Evolutionary conservation across 1,140 invertebrate genomes (phyloP).

Genomic region (Cotesia glomerata): DNA sequence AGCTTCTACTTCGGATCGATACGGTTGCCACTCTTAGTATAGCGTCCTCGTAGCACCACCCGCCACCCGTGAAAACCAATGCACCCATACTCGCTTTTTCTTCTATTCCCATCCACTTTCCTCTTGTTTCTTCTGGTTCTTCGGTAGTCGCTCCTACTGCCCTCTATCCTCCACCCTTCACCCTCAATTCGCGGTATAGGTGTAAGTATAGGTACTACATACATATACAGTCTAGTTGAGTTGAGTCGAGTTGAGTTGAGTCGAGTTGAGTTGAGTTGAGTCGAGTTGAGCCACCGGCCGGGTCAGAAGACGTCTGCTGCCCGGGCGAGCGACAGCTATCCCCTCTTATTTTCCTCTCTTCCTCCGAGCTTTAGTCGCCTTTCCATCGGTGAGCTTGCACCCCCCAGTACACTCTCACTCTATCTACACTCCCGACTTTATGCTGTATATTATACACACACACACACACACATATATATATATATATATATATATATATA

Average conservation of each 20-base stretch:
- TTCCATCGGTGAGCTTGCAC: conserved; percentile 36
- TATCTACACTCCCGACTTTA: conserved; percentile 1
- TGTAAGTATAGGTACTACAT: too few relatives aligned
- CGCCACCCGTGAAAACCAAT: conserved; percentile 44
- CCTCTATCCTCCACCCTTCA: conserved; percentile 38
- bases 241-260: not conserved
- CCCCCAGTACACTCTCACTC: conserved; percentile 33
- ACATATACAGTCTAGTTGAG: too few relatives aligned
- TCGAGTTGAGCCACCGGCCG: conserved; percentile 60
- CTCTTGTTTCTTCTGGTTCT: conserved; percentile 24
- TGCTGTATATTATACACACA: not conserved
- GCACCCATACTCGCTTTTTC: conserved; percentile 42
- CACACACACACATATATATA: too few relatives aligned
- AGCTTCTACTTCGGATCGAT: conserved; percentile 59
- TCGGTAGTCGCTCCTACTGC: conserved; percentile 31
- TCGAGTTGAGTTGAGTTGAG: conserved; percentile 53
- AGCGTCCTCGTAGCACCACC: conserved; percentile 35
- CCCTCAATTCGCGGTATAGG: too few relatives aligned
- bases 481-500: too few relatives aligned
- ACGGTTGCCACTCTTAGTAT: conserved; percentile 53
- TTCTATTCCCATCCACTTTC: not conserved
- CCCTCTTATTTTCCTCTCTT: conserved; percentile 40
- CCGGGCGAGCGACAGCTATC: conserved; percentile 63
- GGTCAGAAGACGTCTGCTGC: conserved; percentile 64
- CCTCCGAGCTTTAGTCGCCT: conserved; percentile 29